Evolutionary conservation across 2,888 invertebrate species (phyloP), one percentile per base, ranked within the genome.

Genomic region (Leptogaster cylindrica): DNA sequence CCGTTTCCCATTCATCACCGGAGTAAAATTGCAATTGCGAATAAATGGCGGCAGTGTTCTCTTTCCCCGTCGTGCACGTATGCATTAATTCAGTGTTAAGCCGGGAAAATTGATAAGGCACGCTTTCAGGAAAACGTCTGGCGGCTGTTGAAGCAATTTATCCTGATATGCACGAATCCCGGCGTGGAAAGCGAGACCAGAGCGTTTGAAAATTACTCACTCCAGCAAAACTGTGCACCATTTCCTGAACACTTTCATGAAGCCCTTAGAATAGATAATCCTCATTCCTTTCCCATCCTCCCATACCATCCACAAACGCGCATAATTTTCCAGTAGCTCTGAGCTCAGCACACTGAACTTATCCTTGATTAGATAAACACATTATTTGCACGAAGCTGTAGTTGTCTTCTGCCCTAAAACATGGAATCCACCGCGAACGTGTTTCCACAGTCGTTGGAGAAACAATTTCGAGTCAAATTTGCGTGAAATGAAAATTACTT

Each of bases 21-120:
- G 44, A 16, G 12, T n/a, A n/a, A 44, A 61, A 61, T 61, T 44
- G 61, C 61, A 61, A 44, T 33, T 16, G 28, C 44, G 44, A 61
- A 27, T 44, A 36, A 61, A 61, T 48, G n/a, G 27, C 28, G n/a
- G 7, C 61, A 1, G 27, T 25, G n/a, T 44, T 18, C 20, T 14
- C 41, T 44, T 41, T 18, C 27, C 27, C 8, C 61, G 31, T 18
- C 18, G 44, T 28, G 44, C 44, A 44, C 28, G 61, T 61, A 61
- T 61, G 61, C 61, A 64, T 46, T 48, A 65, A 65, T 52, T 66
- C 48, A 65, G 65, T 66, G 70, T 61, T 71, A 70, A 71, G 64
- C 63, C 65, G 61, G 65, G 67, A 71, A 67, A 70, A 71, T 67
- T 71, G 71, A 71, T 71, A 71, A 71, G 71, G 71, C 71, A 71